Base-by-base conservation (phyloP, 2,888 invertebrate species). In the Pandemis corylana region DNA sequence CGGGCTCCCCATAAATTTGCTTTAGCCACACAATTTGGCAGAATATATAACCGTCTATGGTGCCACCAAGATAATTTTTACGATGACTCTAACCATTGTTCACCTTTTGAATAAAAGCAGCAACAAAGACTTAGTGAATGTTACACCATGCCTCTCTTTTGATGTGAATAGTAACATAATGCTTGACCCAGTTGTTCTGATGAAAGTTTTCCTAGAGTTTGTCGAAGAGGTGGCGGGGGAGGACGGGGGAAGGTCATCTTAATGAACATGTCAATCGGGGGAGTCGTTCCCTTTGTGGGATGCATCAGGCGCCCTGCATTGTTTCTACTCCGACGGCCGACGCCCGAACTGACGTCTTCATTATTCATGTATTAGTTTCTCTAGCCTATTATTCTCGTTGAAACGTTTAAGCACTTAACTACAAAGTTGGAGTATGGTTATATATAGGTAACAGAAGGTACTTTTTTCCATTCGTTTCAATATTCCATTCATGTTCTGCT, bases 241-340 rank as follows among this genome's bases (percentile, higher is more conserved):
- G 44, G 53, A 53, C 62, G 44, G 53, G 12, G 36, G 12, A 36
- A 36, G 53, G 62, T 67, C 13, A 56, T 62, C 75, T 75, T 75
- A 75, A 75, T 75, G 75, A 75, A 75, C 63, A 63, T 71, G 75
- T 75, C 75, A 75, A 71, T 67, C 67, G 66, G 36, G 42, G 53
- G 13, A 59, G 46, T 56, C 53, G 49, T 36, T 49, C 61, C 66
- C 71, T 75, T 75, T 67, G 49, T 75, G 71, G 28, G 70, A 13
- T 70, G 74, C 69, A 69, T 46, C 72, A 44, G 72, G 15, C 61
- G n/a, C 13, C 28, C 28, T 56, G 72, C 68, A 68, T 73, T 69
- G 73, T 73, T 59, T 64, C 68, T 28, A 73, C 68, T 68, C 56
- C 28, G 42, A n/a, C 7, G 63, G n/a, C 42, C 15, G 41, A 53